Evolutionary conservation across 2,888 invertebrate genomes (phyloP).

Genomic region (Lepetodrilus schrolli): DNA sequence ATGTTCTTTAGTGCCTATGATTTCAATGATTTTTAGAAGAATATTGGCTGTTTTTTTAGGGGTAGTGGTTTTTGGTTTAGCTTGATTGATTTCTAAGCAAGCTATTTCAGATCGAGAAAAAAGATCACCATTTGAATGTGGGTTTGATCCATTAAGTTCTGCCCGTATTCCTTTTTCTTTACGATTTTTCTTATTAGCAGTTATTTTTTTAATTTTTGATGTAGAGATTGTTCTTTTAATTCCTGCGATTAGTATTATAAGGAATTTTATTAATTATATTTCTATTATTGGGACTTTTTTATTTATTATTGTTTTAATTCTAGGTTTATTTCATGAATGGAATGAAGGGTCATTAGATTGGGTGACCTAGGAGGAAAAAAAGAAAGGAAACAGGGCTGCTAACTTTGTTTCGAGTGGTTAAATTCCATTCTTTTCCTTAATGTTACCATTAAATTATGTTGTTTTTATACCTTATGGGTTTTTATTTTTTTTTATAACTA

Average conservation of each 20-base stretch:
- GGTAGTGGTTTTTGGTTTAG: background rate
- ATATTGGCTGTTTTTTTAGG: background rate
- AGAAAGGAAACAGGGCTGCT: constrained; percentile 44
- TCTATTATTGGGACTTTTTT: background rate
- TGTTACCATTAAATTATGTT: no score
- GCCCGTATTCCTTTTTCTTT: constrained; percentile 79
- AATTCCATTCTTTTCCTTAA: constrained; percentile 43
- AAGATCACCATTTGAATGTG: constrained; percentile 80
- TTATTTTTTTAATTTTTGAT: constrained; percentile 85
- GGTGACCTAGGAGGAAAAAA: constrained; percentile 26
- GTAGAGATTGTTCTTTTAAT: constrained; percentile 82
- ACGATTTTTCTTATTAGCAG: constrained; percentile 81
- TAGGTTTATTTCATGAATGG: constrained; percentile 35
- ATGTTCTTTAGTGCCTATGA: background rate
- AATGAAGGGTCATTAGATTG: constrained; percentile 38
- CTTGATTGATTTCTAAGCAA: constrained; percentile 34
- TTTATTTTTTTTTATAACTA: constrained; percentile 13
- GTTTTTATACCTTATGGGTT: constrained; percentile 15
- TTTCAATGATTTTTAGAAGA: background rate
- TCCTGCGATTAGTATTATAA: constrained; percentile 74
- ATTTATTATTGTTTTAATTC: constrained; percentile 31
- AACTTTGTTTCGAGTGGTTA: constrained; percentile 46
- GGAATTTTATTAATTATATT: background rate
- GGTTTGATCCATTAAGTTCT: constrained; percentile 79
- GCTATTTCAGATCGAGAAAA: constrained; percentile 44